These are phyloP conservation scores for Antechinus flavipes DNA, from an alignment of 2,113 vertebrate genomes.

Conservation along the genomic window DNA sequence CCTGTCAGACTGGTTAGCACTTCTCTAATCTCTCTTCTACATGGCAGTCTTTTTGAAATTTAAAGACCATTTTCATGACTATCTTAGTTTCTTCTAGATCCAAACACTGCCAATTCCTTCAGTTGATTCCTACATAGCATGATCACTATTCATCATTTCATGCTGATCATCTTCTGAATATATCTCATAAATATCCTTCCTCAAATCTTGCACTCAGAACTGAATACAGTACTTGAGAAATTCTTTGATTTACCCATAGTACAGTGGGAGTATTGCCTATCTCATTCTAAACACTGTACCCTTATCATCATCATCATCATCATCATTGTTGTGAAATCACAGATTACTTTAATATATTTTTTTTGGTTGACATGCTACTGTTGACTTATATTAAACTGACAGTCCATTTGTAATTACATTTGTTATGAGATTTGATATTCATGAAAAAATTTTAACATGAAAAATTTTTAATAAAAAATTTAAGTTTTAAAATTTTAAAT, in stretches of 20 bases:
- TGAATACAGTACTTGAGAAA: background rate
- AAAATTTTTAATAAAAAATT: constrained; percentile 29
- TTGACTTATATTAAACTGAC: background rate
- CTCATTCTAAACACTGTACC: background rate
- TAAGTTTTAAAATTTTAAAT: no score
- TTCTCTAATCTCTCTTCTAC: background rate
- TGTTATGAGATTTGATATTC: constrained; percentile 43
- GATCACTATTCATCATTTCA: background rate
- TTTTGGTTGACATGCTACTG: background rate
- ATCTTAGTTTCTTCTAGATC: background rate
- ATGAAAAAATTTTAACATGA: constrained; percentile 48
- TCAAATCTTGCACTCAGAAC: background rate
- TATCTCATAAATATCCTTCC: background rate
- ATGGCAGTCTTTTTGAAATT: background rate
- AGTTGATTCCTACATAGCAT: background rate
- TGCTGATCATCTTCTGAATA: background rate
- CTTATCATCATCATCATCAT: background rate
- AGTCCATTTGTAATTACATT: background rate
- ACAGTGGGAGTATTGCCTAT: background rate
- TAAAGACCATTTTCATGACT: background rate
- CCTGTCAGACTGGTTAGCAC: background rate
- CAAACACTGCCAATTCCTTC: background rate
- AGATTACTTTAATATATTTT: background rate
- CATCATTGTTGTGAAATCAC: background rate
- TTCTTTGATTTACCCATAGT: background rate